These are phyloP conservation scores for Papilio gigon DNA, from an alignment of 2,888 invertebrate genomes.

Conservation along the genomic window DNA sequence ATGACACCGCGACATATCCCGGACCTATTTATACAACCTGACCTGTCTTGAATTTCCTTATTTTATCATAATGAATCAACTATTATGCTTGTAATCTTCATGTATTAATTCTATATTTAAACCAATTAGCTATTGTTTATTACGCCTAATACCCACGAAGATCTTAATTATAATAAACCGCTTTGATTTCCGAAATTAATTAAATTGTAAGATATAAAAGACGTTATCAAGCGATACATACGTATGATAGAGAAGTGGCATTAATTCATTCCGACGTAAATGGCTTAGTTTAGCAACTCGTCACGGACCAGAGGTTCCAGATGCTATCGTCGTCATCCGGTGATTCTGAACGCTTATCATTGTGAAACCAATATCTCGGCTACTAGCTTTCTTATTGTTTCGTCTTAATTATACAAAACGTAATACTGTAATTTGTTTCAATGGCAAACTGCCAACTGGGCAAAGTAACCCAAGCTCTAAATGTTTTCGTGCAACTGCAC, in stretches of 20 bases:
- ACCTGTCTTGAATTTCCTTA: not conserved
- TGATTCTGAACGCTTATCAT: conserved; percentile 68
- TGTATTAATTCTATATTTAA: not conserved
- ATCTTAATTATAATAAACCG: conserved; percentile 28
- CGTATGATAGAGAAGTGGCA: conserved; percentile 52
- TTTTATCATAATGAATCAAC: not conserved
- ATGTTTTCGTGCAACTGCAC: no score
- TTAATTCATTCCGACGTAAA: conserved; percentile 66
- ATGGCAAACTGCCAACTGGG: conserved; percentile 54
- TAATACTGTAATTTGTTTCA: conserved; percentile 59
- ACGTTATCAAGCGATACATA: conserved; percentile 41
- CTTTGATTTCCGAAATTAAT: conserved; percentile 19
- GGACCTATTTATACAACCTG: not conserved
- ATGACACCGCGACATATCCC: no score
- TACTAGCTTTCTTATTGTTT: conserved; percentile 78
- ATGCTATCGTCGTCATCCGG: conserved; percentile 74
- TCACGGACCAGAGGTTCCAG: conserved; percentile 56
- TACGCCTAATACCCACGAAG: not conserved
- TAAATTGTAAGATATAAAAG: not conserved
- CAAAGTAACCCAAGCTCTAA: not conserved
- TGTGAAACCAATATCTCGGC: conserved; percentile 64
- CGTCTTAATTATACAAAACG: conserved; percentile 69
- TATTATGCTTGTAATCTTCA: not conserved
- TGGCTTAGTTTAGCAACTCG: conserved; percentile 67
- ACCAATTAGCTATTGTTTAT: conserved; percentile 6